Percentiles rank a stretch among this genome's conserved stretches.
phyloP scores from a whole-genome alignment of 2,888 invertebrate species.

The Carpatolechia fugitivella region DNA sequence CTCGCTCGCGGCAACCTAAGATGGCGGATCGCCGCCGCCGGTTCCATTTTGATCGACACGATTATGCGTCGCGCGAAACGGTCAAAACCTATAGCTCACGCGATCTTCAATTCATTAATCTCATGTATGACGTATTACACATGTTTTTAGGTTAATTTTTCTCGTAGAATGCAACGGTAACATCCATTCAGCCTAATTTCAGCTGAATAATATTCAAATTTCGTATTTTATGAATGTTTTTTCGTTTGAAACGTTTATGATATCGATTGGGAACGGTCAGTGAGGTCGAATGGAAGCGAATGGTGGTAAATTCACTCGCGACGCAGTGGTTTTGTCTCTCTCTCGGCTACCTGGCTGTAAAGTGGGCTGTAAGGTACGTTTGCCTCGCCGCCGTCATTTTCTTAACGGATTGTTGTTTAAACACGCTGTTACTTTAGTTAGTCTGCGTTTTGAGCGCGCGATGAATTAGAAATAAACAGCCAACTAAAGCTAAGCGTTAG shows the following conservation, averaged over 20 bases:
- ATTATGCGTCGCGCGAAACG: conserved; percentile 63
- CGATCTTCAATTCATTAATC: not conserved
- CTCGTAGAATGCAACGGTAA: conserved; percentile 64
- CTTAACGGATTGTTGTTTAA: conserved; percentile 1
- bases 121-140: conserved; percentile 65
- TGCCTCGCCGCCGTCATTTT: not conserved
- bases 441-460: not conserved
- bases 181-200: conserved; percentile 25
- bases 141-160: conserved; percentile 75
- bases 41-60: conserved; percentile 76
- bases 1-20: conserved; percentile 75
- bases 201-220: not conserved
- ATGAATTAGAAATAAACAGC: not conserved
- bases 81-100: conserved; percentile 69
- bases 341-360: not conserved
- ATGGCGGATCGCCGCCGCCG: conserved; percentile 62
- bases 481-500: no score
- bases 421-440: not conserved
- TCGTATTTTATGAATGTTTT: not conserved
- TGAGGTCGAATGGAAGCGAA: conserved; percentile 7
- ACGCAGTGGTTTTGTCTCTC: conserved; percentile 33
- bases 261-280: conserved; percentile 12
- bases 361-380: conserved; percentile 15
- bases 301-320: conserved; percentile 4
- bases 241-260: not conserved